phyloP scores from a whole-genome alignment of 2,888 invertebrate species.

The Atrina japonica region DNA sequence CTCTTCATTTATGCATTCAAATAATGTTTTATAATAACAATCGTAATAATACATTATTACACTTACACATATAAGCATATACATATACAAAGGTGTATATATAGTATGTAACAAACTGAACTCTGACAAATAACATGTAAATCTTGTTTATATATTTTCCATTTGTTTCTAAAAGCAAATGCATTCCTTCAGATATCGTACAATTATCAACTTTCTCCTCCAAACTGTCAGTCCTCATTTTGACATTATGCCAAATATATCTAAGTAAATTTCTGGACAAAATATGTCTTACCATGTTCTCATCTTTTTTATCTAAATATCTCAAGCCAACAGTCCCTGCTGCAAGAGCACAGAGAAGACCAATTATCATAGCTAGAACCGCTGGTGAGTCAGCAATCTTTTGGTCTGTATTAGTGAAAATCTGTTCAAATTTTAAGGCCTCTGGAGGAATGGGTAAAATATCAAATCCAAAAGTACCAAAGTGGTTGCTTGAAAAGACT shows the following conservation, averaged over 20 bases:
- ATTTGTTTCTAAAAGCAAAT: no score
- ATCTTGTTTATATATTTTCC: no score
- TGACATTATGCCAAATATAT: background rate
- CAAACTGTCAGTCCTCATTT: no score
- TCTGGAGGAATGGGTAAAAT: slow-evolving; percentile 24
- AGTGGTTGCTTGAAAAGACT: slow-evolving; percentile 27
- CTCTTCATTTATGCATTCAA: no score
- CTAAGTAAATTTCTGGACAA: background rate
- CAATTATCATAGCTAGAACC: slow-evolving; percentile 12
- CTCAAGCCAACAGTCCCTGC: slow-evolving; percentile 16
- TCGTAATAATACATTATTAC: no score
- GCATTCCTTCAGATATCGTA: no score
- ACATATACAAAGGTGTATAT: no score
- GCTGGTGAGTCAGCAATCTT: slow-evolving; percentile 23
- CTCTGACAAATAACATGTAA: no score
- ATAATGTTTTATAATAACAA: no score
- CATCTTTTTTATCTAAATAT: slow-evolving; percentile 11
- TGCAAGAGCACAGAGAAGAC: slow-evolving; percentile 1
- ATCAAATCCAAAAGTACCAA: slow-evolving; percentile 24
- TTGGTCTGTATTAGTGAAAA: slow-evolving; percentile 18
- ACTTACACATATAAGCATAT: no score
- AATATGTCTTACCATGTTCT: slow-evolving; percentile 12
- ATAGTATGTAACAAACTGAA: no score
- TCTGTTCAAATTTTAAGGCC: slow-evolving; percentile 17
- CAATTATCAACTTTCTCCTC: no score